phyloP scores from a whole-genome alignment of 1,140 invertebrate species.

The Schlechtendalia chinensis region DNA sequence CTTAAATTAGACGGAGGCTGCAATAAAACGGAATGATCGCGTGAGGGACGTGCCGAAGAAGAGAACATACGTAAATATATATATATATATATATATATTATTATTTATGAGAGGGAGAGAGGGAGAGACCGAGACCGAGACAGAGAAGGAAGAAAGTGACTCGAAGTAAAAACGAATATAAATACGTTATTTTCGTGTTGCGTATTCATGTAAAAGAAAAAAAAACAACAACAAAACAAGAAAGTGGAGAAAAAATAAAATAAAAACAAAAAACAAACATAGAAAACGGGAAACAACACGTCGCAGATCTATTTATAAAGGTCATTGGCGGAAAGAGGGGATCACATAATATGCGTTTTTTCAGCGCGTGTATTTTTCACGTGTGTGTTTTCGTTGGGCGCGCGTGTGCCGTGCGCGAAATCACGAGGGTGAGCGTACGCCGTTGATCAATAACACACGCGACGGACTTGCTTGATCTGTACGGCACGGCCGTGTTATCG shows the following conservation, averaged over 20 bases:
- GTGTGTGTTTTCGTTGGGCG: too few relatives aligned
- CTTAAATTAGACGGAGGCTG: slow-evolving; percentile 34
- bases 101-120: neutral
- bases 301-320: slow-evolving; percentile 38
- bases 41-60: neutral
- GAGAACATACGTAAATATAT: neutral
- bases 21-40: slow-evolving; percentile 40
- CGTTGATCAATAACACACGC: neutral
- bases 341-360: neutral
- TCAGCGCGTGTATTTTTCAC: too few relatives aligned
- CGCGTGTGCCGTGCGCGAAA: neutral
- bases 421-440: neutral
- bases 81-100: too few relatives aligned
- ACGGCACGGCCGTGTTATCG: too few relatives aligned
- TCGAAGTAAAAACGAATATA: slow-evolving; percentile 24
- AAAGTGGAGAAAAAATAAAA: neutral
- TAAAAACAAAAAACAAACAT: neutral
- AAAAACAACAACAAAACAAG: neutral
- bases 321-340: neutral
- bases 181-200: slow-evolving; percentile 18
- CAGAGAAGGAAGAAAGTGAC: neutral
- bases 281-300: slow-evolving; percentile 23
- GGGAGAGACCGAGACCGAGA: too few relatives aligned
- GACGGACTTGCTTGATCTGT: too few relatives aligned
- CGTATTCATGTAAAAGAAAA: neutral